Conservation (phyloP, 2,113 vertebrate species). For the Phyllostomus discolor region DNA sequence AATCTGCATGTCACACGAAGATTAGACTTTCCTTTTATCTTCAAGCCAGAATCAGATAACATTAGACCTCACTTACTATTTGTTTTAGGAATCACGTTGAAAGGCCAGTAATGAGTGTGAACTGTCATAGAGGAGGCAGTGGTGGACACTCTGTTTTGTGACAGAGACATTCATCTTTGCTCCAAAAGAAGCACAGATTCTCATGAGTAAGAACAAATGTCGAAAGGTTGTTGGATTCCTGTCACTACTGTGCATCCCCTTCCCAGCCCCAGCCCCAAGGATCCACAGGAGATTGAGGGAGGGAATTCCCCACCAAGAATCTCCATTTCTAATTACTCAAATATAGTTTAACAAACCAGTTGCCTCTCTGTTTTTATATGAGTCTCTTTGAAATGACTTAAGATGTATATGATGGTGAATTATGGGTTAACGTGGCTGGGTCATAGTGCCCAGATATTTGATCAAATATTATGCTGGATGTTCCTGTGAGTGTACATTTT, state of each 20-base stretch:
- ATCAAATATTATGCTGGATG: neutral
- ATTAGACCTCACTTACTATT: neutral
- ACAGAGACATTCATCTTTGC: neutral
- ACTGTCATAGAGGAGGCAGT: neutral
- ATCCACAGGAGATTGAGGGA: neutral
- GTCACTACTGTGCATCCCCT: neutral
- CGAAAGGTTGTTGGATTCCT: neutral
- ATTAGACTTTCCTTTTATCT: neutral
- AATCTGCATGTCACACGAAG: neutral
- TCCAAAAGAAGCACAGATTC: neutral
- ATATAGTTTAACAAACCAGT: neutral
- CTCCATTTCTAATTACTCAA: neutral
- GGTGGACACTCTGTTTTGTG: neutral
- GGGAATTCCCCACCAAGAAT: neutral
- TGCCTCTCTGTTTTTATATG: neutral
- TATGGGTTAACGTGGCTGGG: neutral
- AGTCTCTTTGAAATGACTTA: neutral
- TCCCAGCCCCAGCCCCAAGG: neutral
- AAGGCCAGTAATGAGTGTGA: neutral
- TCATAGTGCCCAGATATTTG: neutral
- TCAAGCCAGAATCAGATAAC: neutral
- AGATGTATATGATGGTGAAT: neutral
- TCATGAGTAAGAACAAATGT: neutral
- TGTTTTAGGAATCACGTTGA: neutral
- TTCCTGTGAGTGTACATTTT: neutral